Evolutionary conservation across 1,140 invertebrate genomes (phyloP).

Genomic region (Leptinotarsa texana): DNA sequence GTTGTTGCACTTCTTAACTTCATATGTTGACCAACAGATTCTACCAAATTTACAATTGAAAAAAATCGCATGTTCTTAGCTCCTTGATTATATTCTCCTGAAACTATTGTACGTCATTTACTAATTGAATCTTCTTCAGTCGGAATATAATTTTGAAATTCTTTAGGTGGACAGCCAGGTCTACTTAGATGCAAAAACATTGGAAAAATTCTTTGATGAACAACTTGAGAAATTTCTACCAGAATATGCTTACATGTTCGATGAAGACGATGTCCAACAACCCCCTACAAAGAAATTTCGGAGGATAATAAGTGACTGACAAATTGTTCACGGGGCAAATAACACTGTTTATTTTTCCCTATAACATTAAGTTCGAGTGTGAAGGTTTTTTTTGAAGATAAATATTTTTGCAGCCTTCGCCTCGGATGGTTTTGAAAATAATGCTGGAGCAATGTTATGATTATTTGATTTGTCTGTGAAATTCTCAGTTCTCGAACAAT

Average conservation of each 20-base stretch:
- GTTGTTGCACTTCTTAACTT: no score
- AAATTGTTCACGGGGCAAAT: slow-evolving; percentile 49
- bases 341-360: slow-evolving; percentile 50
- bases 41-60: background rate
- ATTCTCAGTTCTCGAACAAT: background rate
- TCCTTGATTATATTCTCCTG: no score
- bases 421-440: no score
- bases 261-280: slow-evolving; percentile 59
- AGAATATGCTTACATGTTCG: slow-evolving; percentile 67
- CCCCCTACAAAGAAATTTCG: slow-evolving; percentile 63
- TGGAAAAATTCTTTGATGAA: slow-evolving; percentile 85
- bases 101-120: no score
- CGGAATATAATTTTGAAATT: slow-evolving; percentile 41
- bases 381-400: no score
- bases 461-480: background rate
- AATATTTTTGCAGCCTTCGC: no score
- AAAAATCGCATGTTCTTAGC: slow-evolving; percentile 8
- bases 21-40: no score
- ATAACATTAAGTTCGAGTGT: slow-evolving; percentile 25
- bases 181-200: slow-evolving; percentile 79
- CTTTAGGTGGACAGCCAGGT: slow-evolving; percentile 77
- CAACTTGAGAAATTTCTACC: slow-evolving; percentile 81
- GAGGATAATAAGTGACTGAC: slow-evolving; percentile 61
- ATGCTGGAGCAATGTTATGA: no score
- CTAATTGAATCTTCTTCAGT: background rate